Conservation (phyloP, 2,797 vertebrate species). For the Poecile montanus region DNA sequence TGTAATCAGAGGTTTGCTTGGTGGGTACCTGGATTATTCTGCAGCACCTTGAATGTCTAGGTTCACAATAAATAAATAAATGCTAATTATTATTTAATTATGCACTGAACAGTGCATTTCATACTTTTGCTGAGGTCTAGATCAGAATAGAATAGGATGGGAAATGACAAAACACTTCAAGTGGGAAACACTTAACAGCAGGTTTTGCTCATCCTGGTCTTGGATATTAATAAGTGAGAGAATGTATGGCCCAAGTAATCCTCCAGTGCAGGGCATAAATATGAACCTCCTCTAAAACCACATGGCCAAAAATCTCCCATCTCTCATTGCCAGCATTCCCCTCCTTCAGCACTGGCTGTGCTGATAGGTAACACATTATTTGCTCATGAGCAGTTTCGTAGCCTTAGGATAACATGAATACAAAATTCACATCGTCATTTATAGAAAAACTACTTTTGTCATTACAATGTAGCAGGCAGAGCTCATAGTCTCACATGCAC, state of each 20-base stretch:
- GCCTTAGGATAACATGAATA: background rate
- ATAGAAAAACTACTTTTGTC: background rate
- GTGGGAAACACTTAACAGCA: background rate
- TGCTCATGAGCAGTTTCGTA: background rate
- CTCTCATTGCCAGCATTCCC: background rate
- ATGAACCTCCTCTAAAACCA: background rate
- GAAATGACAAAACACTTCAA: background rate
- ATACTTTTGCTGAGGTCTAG: background rate
- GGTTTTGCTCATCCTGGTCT: background rate
- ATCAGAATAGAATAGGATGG: background rate
- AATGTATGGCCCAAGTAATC: background rate
- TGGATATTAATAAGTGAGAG: background rate
- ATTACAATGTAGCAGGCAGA: background rate
- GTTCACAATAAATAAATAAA: background rate
- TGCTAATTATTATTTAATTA: background rate
- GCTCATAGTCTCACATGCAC: background rate
- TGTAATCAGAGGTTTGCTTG: background rate
- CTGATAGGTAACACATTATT: background rate
- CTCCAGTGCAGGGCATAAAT: background rate
- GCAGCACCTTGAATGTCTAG: background rate
- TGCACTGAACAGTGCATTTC: background rate
- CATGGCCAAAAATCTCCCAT: background rate
- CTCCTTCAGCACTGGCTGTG: background rate
- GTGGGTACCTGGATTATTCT: background rate
- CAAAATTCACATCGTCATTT: background rate